A percentile compares a stretch with the other conserved stretches of the same genome.
phyloP scores from a whole-genome alignment of 2,797 vertebrate genomes.

The Eospalax fontanierii region DNA sequence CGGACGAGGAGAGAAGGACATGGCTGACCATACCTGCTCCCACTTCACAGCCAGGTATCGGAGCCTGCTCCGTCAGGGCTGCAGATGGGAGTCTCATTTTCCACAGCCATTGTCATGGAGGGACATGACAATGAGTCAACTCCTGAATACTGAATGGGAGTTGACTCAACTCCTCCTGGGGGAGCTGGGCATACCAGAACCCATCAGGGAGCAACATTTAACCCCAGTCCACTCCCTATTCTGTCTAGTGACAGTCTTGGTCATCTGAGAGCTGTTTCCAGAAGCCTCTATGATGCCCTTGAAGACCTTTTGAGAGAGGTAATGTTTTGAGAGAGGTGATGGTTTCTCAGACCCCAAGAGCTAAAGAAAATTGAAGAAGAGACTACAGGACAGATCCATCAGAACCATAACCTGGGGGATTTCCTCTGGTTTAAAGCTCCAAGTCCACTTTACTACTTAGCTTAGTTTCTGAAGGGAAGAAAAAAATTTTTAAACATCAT shows the following conservation, averaged over 20 bases:
- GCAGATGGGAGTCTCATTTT: neutral
- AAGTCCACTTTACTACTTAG: neutral
- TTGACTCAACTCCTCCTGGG: fast-evolving
- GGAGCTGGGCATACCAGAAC: constrained; percentile 14
- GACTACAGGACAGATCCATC: fast-evolving
- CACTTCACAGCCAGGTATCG: constrained; percentile 57
- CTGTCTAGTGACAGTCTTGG: neutral
- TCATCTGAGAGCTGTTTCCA: constrained; percentile 69
- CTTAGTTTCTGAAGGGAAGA: fast-evolving
- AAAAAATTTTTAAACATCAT: neutral
- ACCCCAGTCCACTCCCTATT: neutral
- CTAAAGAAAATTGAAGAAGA: neutral
- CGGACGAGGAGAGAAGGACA: neutral
- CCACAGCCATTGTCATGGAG: constrained; percentile 26
- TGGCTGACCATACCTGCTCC: neutral
- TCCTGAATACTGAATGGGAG: too few species aligned
- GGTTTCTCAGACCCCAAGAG: neutral
- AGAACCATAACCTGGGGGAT: neutral
- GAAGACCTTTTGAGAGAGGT: constrained; percentile 24
- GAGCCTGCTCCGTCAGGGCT: neutral
- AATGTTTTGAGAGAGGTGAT: too few species aligned
- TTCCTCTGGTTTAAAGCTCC: neutral
- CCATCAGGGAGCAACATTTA: neutral
- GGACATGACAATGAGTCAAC: too few species aligned
- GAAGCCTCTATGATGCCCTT: constrained; percentile 29